Conservation (phyloP, 2,113 vertebrate genomes). For the Cyphomyrus plagiostoma region DNA sequence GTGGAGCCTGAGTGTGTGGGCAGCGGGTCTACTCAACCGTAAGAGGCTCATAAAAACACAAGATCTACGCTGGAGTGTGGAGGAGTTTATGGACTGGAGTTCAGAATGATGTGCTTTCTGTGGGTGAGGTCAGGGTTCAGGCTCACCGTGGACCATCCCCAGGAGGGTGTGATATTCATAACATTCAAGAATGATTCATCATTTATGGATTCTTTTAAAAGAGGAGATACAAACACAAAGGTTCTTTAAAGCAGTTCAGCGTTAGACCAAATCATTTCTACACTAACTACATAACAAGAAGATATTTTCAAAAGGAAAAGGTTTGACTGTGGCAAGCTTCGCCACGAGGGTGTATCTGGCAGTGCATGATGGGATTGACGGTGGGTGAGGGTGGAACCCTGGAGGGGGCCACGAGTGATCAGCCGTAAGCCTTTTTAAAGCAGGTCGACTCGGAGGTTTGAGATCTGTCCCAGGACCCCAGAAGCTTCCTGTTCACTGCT, state of each 20-base stretch:
- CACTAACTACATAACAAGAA: not conserved
- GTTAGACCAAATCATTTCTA: not conserved
- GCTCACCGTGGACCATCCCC: not conserved
- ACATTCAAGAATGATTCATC: not conserved
- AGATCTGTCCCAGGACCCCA: not conserved
- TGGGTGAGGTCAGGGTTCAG: not conserved
- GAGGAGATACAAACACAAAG: not conserved
- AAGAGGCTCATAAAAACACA: not conserved
- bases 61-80: not conserved
- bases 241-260: not conserved
- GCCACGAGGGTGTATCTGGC: not conserved
- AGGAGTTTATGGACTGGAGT: not conserved
- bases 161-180: not conserved
- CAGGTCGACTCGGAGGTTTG: not conserved
- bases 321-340: not conserved
- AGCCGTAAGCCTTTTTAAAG: not conserved
- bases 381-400: not conserved
- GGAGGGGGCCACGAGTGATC: not conserved
- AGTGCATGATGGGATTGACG: constrained; percentile 10
- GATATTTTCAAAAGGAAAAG: not conserved
- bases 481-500: not conserved
- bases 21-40: not conserved
- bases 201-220: not conserved
- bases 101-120: not conserved
- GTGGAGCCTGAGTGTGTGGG: not conserved